These are phyloP conservation scores for Pelecanus crispus DNA, from an alignment of 2,113 vertebrate species.

Conservation along the genomic window DNA sequence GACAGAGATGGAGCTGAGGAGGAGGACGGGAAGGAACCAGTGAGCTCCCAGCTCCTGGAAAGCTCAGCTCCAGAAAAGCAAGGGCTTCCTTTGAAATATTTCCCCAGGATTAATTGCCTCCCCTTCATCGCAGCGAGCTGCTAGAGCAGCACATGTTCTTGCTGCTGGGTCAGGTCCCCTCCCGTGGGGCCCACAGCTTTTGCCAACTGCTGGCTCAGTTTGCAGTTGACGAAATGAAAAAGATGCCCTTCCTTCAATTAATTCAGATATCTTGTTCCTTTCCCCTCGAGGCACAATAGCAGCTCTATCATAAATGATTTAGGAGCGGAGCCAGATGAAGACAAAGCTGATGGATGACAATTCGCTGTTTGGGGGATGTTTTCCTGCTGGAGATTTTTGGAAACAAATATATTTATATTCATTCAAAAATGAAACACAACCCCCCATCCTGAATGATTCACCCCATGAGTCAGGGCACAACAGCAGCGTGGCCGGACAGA, in stretches of 20 bases:
- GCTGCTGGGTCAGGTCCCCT: neutral
- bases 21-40: neutral
- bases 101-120: neutral
- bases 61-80: neutral
- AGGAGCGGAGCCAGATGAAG: neutral
- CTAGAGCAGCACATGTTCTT: neutral
- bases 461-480: neutral
- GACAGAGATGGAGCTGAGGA: neutral
- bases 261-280: neutral
- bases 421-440: neutral
- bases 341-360: slow-evolving; percentile 2
- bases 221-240: neutral
- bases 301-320: neutral
- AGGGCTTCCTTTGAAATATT: neutral
- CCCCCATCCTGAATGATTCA: neutral
- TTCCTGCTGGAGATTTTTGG: neutral
- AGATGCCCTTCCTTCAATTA: neutral
- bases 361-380: neutral
- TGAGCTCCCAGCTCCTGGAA: neutral
- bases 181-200: rapidly evolving
- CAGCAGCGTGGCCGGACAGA: neutral
- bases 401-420: slow-evolving; percentile 15
- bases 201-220: neutral
- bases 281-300: neutral
- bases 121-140: neutral